These are phyloP conservation scores for Strix uralensis DNA, from an alignment of 2,113 vertebrate genomes.

Conservation along the genomic window DNA sequence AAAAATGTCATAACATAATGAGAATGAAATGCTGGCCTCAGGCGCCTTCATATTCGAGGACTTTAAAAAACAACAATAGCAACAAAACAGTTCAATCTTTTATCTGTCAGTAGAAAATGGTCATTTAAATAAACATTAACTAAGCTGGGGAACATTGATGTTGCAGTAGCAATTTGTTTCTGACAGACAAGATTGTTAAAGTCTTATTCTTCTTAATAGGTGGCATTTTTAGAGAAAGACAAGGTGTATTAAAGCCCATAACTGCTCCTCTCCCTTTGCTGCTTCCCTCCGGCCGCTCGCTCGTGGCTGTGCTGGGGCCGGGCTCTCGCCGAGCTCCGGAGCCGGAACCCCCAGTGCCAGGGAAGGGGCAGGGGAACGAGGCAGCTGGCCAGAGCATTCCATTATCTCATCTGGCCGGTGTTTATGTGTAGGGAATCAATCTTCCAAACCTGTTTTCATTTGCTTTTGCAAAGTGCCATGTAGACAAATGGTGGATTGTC, in stretches of 20 bases:
- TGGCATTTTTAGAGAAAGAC: not conserved
- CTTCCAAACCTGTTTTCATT: not conserved
- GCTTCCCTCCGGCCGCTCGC: not conserved
- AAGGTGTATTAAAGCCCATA: not conserved
- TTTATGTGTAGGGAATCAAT: fast-evolving
- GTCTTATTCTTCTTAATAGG: not conserved
- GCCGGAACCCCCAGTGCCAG: not conserved
- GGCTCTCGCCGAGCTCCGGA: not conserved
- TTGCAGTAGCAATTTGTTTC: not conserved
- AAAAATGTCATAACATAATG: slow-evolving; percentile 60
- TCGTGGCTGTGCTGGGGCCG: not conserved
- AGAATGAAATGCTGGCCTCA: slow-evolving; percentile 60
- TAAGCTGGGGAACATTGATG: not conserved
- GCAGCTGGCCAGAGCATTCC: fast-evolving
- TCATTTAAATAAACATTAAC: slow-evolving; percentile 50
- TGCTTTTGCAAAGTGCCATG: fast-evolving
- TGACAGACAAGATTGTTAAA: slow-evolving; percentile 2
- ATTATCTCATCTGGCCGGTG: fast-evolving
- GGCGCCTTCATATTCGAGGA: slow-evolving; percentile 14
- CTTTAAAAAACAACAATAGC: slow-evolving; percentile 46
- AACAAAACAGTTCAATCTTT: slow-evolving; percentile 42
- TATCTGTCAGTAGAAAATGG: slow-evolving; percentile 4
- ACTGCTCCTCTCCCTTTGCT: not conserved
- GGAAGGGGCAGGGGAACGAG: not conserved
- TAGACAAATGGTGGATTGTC: fast-evolving